Evolutionary conservation across 2,797 vertebrate species (phyloP), one percentile per base, ranked within the genome.

Genomic region (Pseudomugil gertrudae): DNA sequence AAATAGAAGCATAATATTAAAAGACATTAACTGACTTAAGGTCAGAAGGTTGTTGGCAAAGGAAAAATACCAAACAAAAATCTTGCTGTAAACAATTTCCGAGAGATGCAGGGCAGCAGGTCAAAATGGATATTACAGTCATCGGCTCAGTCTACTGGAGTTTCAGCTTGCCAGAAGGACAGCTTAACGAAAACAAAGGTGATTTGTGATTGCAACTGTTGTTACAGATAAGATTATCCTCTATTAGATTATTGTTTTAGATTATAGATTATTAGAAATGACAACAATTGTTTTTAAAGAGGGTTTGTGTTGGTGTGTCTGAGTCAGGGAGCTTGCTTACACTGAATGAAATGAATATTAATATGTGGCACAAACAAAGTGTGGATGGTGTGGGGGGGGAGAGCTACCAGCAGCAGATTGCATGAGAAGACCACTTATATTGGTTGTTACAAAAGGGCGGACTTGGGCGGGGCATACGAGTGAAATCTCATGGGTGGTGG

Each of bases 401-500:
- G 59, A 62, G n/a, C n/a, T 69, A 61, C 70, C 79, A 19, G 40
- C 40, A 5, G 7, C 40, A 19, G 38, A 57, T 70, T 69, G 66
- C 23, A 0, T 23, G 24, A 57, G 14, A 50, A 33, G 52, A 58
- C 56, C 60, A 61, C 27, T 76, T 72, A 64, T 43, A 74, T 69
- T 62, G 64, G 72, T 40, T 59, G 60, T 66, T 73, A 76, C 55
- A 40, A 65, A 69, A 72, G 78, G 78, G 79, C 0, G 67, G 75
- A 77, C 70, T 36, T 58, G 65, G 78, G 71, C 59, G 68, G 69
- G 64, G 66, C 35, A 1, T 55, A 58, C 5, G 68, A 78, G 70
- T 70, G 81, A 70, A 75, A 76, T 84, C 65, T 80, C 72, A 33
- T 69, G 78, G 82, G 79, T 68, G 63, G 71, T 61, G 53, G 79